Evolutionary conservation across 2,113 vertebrate species (phyloP).

Genomic region (Hystrix brachyura): DNA sequence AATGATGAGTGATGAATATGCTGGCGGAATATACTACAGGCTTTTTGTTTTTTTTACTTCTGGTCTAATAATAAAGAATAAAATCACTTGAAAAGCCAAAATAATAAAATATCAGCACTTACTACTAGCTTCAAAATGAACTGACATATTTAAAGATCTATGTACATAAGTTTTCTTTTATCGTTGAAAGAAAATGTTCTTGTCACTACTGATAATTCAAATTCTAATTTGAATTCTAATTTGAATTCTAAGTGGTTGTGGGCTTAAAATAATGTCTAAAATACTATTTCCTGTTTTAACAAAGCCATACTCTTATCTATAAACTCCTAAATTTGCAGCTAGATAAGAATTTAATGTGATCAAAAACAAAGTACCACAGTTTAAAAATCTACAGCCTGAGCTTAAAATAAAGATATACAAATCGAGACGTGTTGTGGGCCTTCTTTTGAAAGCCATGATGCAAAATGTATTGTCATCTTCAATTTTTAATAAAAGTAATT

Average conservation of each 20-base stretch:
- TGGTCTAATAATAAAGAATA: slow-evolving; percentile 84
- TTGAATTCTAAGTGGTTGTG: slow-evolving; percentile 63
- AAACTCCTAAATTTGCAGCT: slow-evolving; percentile 73
- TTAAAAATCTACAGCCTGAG: slow-evolving; percentile 69
- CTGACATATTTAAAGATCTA: slow-evolving; percentile 83
- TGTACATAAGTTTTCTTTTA: slow-evolving; percentile 79
- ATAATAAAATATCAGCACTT: slow-evolving; percentile 84
- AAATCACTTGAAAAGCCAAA: slow-evolving; percentile 85
- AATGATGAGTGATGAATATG: slow-evolving; percentile 89
- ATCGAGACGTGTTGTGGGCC: neutral
- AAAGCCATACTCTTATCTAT: slow-evolving; percentile 72
- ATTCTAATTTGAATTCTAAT: slow-evolving; percentile 76
- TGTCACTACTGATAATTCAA: slow-evolving; percentile 84
- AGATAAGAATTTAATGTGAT: slow-evolving; percentile 75
- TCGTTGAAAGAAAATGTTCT: slow-evolving; percentile 80
- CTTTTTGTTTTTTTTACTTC: slow-evolving; percentile 56
- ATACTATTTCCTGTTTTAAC: slow-evolving; percentile 82
- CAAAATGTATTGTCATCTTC: slow-evolving; percentile 51
- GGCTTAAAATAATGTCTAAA: slow-evolving; percentile 78
- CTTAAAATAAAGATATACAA: neutral
- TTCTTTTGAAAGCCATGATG: slow-evolving; percentile 45
- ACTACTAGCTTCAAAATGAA: slow-evolving; percentile 83
- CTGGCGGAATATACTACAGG: slow-evolving; percentile 68
- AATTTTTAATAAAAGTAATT: neutral
- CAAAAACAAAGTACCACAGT: slow-evolving; percentile 52